phyloP scores from a whole-genome alignment of 2,113 vertebrate genomes.

The Rhinopomastus cyanomelas region DNA sequence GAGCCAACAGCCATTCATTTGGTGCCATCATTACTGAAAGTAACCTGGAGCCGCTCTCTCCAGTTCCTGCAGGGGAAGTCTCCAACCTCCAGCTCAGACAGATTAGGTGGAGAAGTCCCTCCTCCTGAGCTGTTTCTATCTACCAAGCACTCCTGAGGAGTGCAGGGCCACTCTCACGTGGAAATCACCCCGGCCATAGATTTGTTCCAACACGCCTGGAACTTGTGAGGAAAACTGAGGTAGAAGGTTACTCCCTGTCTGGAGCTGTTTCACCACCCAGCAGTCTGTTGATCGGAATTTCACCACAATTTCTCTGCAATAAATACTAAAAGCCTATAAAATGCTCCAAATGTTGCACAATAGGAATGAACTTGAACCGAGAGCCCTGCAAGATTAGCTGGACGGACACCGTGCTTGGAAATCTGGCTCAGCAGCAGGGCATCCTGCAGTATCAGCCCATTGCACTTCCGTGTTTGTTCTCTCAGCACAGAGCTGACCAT shows the following conservation, averaged over 20 bases:
- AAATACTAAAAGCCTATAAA: conserved; percentile 3
- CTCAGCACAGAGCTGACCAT: not conserved
- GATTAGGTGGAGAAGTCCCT: not conserved
- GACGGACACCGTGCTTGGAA: not conserved
- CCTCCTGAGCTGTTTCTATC: not conserved
- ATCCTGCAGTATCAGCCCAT: not conserved
- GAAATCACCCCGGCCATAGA: not conserved
- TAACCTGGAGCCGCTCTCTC: not conserved
- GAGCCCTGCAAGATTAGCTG: not conserved
- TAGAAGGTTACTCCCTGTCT: not conserved
- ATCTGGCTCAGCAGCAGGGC: not conserved
- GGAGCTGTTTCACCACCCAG: not conserved
- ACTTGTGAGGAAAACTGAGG: not conserved
- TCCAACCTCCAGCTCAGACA: not conserved
- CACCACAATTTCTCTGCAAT: not conserved
- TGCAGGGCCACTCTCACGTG: not conserved
- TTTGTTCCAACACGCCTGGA: not conserved
- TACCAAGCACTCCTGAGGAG: not conserved
- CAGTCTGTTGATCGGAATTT: not conserved
- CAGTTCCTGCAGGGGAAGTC: not conserved
- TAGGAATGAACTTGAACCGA: not conserved
- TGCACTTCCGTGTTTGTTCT: not conserved
- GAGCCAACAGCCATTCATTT: conserved; percentile 11
- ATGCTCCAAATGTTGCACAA: not conserved
- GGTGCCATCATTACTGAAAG: conserved; percentile 10